Conservation (phyloP, 1,140 invertebrate species). For the Goniozus legneri region DNA sequence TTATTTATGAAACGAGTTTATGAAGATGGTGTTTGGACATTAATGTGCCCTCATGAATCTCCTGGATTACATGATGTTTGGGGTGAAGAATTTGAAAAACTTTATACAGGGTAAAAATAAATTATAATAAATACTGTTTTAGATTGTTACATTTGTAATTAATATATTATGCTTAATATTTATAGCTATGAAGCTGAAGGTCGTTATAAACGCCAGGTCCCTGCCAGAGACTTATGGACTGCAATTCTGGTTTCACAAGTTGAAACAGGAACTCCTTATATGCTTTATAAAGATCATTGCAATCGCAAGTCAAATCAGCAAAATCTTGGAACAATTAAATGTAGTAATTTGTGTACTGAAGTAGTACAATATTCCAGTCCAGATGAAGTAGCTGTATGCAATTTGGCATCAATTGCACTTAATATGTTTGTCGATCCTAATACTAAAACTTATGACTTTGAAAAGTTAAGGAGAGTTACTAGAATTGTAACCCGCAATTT, state of each 20-base stretch:
- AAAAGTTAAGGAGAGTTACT: slow-evolving; percentile 81
- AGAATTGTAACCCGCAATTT: slow-evolving; percentile 90
- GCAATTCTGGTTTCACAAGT: slow-evolving; percentile 94
- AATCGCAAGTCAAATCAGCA: slow-evolving; percentile 98
- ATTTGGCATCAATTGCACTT: slow-evolving; percentile 96
- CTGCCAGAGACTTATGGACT: slow-evolving; percentile 88
- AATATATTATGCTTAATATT: background rate
- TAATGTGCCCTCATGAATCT: slow-evolving; percentile 96
- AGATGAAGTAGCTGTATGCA: slow-evolving; percentile 97
- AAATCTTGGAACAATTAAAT: slow-evolving; percentile 98
- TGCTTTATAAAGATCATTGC: slow-evolving; percentile 97
- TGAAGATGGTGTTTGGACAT: slow-evolving; percentile 80
- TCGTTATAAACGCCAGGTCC: slow-evolving; percentile 70
- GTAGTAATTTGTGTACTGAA: slow-evolving; percentile 97
- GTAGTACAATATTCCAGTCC: slow-evolving; percentile 90
- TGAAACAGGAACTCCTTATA: slow-evolving; percentile 97
- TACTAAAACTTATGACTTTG: slow-evolving; percentile 81
- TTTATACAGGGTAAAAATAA: slow-evolving; percentile 70
- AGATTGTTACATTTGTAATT: background rate
- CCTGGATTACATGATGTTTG: slow-evolving; percentile 88
- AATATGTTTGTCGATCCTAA: slow-evolving; percentile 89
- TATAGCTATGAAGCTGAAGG: slow-evolving; percentile 83
- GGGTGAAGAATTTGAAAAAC: slow-evolving; percentile 90
- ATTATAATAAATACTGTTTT: background rate
- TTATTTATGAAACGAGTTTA: slow-evolving; percentile 97